Evolutionary conservation across 2,888 invertebrate species (phyloP).

Genomic region (Sceliomorpha sp.): DNA sequence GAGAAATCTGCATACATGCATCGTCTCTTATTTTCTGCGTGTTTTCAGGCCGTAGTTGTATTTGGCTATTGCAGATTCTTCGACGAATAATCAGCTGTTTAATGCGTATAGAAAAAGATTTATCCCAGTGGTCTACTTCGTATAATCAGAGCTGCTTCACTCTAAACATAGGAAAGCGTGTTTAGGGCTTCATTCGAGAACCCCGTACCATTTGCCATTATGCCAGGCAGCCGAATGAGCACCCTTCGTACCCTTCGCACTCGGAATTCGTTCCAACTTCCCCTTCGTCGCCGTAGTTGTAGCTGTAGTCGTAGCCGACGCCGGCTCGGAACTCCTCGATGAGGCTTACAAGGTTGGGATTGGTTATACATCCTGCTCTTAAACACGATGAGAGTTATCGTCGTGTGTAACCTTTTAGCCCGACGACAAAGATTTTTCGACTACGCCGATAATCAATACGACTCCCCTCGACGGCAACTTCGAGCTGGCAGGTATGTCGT

Average conservation of each 20-base stretch:
- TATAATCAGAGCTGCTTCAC: conserved; percentile 3
- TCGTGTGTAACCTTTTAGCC: conserved; percentile 11
- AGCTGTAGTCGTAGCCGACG: too few species aligned
- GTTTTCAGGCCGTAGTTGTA: background rate
- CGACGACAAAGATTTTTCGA: conserved; percentile 15
- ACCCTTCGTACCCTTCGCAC: background rate
- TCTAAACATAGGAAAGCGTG: conserved; percentile 11
- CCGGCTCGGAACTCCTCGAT: conserved; percentile 1
- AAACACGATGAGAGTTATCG: conserved; percentile 8
- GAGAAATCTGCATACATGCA: too few species aligned
- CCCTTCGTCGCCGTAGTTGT: conserved; percentile 4
- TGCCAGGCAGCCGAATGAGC: background rate
- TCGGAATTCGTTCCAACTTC: conserved; percentile 3
- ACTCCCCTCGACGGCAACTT: too few species aligned
- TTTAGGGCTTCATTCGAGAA: conserved; percentile 8
- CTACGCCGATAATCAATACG: conserved; percentile 9
- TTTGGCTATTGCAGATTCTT: background rate
- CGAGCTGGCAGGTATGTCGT: too few species aligned
- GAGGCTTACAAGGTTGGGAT: conserved; percentile 14
- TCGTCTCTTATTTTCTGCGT: background rate
- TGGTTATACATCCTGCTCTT: conserved; percentile 14
- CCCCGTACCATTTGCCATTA: conserved; percentile 12
- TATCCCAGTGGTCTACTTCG: conserved; percentile 6
- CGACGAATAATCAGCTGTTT: background rate
- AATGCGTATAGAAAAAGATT: conserved; percentile 2